These are phyloP conservation scores for Pinctada fucata DNA, from an alignment of 2,888 invertebrate genomes.

Conservation along the genomic window DNA sequence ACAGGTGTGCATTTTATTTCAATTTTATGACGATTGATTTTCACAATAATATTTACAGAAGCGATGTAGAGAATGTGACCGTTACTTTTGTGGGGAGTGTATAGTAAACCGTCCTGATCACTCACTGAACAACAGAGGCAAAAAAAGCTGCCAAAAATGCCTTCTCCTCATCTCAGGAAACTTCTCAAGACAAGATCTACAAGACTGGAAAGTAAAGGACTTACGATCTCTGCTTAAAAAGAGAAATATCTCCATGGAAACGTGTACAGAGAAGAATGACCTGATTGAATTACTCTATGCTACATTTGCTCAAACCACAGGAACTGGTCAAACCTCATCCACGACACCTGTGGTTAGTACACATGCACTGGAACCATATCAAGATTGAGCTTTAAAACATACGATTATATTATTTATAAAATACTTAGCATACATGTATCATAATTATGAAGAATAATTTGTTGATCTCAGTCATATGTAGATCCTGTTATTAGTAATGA, in stretches of 20 bases:
- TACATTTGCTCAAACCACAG: slow-evolving; percentile 46
- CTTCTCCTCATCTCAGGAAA: slow-evolving; percentile 63
- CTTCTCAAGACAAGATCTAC: slow-evolving; percentile 67
- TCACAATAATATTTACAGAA: slow-evolving; percentile 58
- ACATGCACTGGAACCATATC: slow-evolving; percentile 23
- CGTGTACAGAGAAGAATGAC: slow-evolving; percentile 74
- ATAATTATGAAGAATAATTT: too few relatives aligned
- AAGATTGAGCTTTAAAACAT: not conserved
- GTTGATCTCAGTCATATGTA: too few relatives aligned
- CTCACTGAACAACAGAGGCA: slow-evolving; percentile 29
- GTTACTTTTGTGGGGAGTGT: slow-evolving; percentile 68
- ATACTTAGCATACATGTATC: too few relatives aligned
- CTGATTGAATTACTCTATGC: slow-evolving; percentile 70
- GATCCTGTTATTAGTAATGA: too few relatives aligned
- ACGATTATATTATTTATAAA: too few relatives aligned
- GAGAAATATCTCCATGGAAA: slow-evolving; percentile 66
- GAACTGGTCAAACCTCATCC: slow-evolving; percentile 15
- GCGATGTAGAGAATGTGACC: slow-evolving; percentile 67
- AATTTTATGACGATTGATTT: too few relatives aligned
- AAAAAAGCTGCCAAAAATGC: slow-evolving; percentile 69
- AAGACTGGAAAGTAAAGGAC: slow-evolving; percentile 70
- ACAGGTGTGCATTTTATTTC: too few relatives aligned
- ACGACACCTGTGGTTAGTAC: slow-evolving; percentile 17
- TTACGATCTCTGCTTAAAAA: slow-evolving; percentile 68
- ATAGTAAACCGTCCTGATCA: slow-evolving; percentile 37